Evolutionary conservation across 2,888 invertebrate species (phyloP).

Genomic region (Parapristionchus giblindavisi): DNA sequence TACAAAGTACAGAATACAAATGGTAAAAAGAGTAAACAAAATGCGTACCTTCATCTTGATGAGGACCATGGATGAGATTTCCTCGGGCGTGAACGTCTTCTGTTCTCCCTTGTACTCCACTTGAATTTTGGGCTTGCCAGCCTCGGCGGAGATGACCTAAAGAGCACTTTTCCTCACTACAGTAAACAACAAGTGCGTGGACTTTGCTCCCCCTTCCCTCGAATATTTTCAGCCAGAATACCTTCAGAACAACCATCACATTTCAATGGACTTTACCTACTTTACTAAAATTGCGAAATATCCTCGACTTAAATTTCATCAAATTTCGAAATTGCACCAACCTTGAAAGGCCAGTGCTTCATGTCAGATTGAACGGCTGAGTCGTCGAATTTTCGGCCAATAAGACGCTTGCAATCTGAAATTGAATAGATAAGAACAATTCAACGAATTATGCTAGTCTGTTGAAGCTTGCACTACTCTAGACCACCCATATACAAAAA

Average conservation of each 20-base stretch:
- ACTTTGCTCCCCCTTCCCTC: too few species aligned
- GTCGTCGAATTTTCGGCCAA: constrained; percentile 73
- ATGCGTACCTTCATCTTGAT: constrained; percentile 63
- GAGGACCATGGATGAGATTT: constrained; percentile 68
- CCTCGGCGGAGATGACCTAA: constrained; percentile 63
- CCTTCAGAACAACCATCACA: too few species aligned
- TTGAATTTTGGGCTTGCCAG: constrained; percentile 74
- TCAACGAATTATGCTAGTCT: too few species aligned
- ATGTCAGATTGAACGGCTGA: constrained; percentile 70
- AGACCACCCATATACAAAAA: background rate
- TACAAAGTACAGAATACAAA: too few species aligned
- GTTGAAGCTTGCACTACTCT: background rate
- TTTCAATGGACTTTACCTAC: too few species aligned
- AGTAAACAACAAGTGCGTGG: too few species aligned
- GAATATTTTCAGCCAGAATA: too few species aligned
- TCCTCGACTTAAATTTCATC: background rate
- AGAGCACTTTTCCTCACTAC: too few species aligned
- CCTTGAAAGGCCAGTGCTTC: constrained; percentile 71
- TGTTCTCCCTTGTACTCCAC: constrained; percentile 87
- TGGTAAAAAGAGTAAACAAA: constrained; percentile 71
- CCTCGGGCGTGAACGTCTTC: constrained; percentile 76
- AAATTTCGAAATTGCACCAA: constrained; percentile 38
- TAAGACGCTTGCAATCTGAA: constrained; percentile 71
- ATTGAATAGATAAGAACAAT: too few species aligned
- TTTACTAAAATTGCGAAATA: background rate